A percentile compares a stretch with the other conserved stretches of the same genome.
Evolutionary conservation across 2,113 vertebrate genomes (phyloP).

Genomic region (Sula dactylatra): DNA sequence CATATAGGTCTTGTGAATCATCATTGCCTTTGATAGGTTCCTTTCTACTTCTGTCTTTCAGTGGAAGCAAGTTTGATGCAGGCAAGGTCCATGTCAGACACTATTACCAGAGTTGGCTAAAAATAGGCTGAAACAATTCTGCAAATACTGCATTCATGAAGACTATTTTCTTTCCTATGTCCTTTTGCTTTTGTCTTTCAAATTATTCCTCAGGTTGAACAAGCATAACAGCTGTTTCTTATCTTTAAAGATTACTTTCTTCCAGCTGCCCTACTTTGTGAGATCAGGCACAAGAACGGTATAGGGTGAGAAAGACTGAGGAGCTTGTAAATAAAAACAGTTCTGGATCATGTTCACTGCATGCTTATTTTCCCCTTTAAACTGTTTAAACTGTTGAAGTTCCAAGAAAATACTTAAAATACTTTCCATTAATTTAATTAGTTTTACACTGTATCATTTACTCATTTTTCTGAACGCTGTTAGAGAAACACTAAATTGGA

Average conservation of each 20-base stretch:
- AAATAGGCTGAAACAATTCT: background rate
- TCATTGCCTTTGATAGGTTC: background rate
- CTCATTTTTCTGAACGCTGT: background rate
- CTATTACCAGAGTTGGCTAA: background rate
- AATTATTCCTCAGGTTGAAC: background rate
- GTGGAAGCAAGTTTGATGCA: background rate
- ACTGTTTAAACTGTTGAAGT: background rate
- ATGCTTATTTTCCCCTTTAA: background rate
- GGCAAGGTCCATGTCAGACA: background rate
- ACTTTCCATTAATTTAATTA: slow-evolving; percentile 1
- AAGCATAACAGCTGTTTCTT: slow-evolving; percentile 22
- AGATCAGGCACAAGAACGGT: background rate
- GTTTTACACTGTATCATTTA: background rate
- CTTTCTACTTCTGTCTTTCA: background rate
- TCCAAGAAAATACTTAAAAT: slow-evolving; percentile 16
- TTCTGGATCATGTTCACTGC: background rate
- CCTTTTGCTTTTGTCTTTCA: slow-evolving; percentile 4
- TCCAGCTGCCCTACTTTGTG: background rate
- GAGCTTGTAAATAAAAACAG: background rate
- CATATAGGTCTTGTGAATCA: background rate
- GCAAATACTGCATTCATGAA: background rate
- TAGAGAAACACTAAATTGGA: background rate
- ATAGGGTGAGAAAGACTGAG: background rate
- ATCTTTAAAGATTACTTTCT: background rate
- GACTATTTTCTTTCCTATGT: background rate